Conservation (phyloP, 2,113 vertebrate species). For the Siniperca chuatsi region DNA sequence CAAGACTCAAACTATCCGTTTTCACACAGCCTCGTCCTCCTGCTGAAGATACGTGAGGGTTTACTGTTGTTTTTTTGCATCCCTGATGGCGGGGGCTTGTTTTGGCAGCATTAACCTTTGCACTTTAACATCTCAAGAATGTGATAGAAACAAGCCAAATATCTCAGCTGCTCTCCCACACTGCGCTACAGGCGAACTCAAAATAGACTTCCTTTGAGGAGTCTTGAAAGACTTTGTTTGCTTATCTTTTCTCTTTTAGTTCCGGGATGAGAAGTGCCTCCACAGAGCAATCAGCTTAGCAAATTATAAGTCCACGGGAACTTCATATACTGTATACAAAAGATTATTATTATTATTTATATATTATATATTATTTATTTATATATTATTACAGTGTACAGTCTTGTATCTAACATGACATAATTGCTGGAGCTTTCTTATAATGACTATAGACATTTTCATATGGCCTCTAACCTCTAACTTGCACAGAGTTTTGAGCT, state of each 20-base stretch:
- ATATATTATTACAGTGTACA: not conserved
- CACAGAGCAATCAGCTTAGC: not conserved
- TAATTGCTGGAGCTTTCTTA: too few relatives aligned
- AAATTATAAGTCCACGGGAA: not conserved
- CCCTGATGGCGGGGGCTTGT: constrained; percentile 54
- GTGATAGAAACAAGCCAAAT: constrained; percentile 73
- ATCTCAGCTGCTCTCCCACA: constrained; percentile 87
- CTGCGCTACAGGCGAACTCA: constrained; percentile 61
- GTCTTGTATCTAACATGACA: not conserved
- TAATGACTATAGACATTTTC: not conserved
- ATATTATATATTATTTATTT: too few relatives aligned
- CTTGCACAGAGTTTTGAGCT: not conserved
- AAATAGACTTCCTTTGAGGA: constrained; percentile 79
- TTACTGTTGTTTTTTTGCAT: constrained; percentile 44
- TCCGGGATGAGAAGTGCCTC: constrained; percentile 34
- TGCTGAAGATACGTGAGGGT: constrained; percentile 16
- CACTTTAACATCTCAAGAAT: constrained; percentile 84
- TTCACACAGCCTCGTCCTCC: constrained; percentile 18
- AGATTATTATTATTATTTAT: not conserved
- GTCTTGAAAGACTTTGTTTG: constrained; percentile 48
- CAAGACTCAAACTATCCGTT: not conserved
- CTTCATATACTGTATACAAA: not conserved
- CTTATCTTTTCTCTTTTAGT: constrained; percentile 59
- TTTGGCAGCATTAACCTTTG: constrained; percentile 78
- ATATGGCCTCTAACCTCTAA: not conserved